Conservation (phyloP, 2,113 vertebrate genomes). For the Hippolais icterina region DNA sequence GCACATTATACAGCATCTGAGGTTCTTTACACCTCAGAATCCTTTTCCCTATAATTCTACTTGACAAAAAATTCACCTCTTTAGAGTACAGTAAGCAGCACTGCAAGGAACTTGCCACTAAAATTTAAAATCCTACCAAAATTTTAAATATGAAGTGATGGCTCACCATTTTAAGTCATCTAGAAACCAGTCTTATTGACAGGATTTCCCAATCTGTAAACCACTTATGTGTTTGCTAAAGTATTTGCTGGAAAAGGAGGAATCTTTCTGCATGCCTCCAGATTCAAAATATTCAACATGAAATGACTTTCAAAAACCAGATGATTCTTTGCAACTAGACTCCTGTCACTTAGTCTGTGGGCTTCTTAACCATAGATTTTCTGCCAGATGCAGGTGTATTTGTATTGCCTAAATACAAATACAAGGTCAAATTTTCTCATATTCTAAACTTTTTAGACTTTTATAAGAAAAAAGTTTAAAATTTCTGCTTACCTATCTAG, state of each 20-base stretch:
- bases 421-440: neutral
- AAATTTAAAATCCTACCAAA: neutral
- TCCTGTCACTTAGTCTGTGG: neutral
- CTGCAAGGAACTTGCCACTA: neutral
- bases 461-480: neutral
- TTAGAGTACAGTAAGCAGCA: neutral
- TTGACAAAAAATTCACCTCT: neutral
- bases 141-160: neutral
- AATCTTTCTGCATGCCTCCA: neutral
- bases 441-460: neutral
- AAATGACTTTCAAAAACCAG: neutral
- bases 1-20: neutral
- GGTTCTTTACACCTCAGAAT: neutral
- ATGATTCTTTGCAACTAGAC: neutral
- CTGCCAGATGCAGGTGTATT: neutral
- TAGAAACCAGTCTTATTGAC: neutral
- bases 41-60: neutral
- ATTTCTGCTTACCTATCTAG: neutral
- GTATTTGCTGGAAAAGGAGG: neutral
- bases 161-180: neutral
- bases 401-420: neutral
- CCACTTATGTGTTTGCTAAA: neutral
- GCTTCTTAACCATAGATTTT: neutral
- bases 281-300: neutral
- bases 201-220: neutral